Evolutionary conservation across 1,140 invertebrate species (phyloP).

Genomic region (Scaptomyza montana): DNA sequence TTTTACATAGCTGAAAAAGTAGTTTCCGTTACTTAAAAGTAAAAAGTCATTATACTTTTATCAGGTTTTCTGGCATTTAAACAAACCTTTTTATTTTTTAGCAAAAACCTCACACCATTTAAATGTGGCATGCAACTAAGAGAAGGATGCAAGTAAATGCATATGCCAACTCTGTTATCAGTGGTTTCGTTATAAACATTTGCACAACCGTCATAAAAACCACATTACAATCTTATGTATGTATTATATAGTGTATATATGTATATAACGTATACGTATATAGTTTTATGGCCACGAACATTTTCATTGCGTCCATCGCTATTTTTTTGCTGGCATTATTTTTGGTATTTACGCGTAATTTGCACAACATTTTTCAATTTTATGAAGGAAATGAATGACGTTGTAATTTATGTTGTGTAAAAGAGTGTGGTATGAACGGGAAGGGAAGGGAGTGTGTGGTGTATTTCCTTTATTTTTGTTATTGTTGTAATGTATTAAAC

Average conservation of each 20-base stretch:
- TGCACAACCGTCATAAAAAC: constrained; percentile 3
- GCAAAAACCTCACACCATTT: no score
- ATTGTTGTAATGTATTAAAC: constrained; percentile 38
- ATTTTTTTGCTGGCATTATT: constrained; percentile 32
- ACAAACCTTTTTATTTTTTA: no score
- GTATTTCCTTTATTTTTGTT: constrained; percentile 2
- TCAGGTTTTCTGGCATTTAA: no score
- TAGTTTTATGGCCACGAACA: constrained; percentile 60
- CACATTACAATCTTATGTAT: constrained; percentile 10
- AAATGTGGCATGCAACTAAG: constrained; percentile 3
- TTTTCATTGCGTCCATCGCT: constrained; percentile 55
- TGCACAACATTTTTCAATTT: constrained; percentile 82
- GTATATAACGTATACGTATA: constrained; percentile 17
- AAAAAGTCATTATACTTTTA: no score
- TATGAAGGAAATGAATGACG: constrained; percentile 80
- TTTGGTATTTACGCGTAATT: constrained; percentile 78
- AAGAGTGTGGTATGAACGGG: neutral
- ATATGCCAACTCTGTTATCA: constrained; percentile 17
- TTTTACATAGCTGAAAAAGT: no score
- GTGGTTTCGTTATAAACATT: constrained; percentile 11
- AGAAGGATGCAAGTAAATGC: constrained; percentile 7
- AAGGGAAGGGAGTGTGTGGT: neutral
- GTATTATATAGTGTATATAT: neutral
- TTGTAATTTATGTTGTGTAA: constrained; percentile 69
- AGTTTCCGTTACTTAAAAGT: no score